A percentile compares a stretch with the other conserved stretches of the same genome.
Evolutionary conservation across 2,888 invertebrate species (phyloP).

Genomic region (Resseliella maxima): DNA sequence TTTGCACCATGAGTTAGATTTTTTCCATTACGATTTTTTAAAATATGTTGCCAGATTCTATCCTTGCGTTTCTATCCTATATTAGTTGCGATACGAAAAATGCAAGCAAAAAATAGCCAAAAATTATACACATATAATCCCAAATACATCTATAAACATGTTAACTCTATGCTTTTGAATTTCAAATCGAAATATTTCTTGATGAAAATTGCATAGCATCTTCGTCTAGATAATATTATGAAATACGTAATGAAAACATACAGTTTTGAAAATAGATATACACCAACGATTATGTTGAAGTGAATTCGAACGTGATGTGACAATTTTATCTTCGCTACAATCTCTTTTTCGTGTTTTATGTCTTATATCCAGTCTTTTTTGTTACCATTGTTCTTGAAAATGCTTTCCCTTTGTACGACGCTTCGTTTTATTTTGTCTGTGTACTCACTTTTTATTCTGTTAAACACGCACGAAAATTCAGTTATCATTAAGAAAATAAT

Average conservation of each 20-base stretch:
- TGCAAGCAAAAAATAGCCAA: background rate
- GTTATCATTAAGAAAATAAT: slow-evolving; percentile 33
- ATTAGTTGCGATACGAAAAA: background rate
- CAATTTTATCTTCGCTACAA: slow-evolving; percentile 37
- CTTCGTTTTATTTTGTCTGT: slow-evolving; percentile 10
- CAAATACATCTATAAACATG: background rate
- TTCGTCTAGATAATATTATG: background rate
- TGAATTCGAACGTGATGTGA: slow-evolving; percentile 44
- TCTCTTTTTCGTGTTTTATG: slow-evolving; percentile 16
- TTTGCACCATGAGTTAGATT: slow-evolving; percentile 21
- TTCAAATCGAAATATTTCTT: background rate
- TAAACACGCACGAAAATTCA: slow-evolving; percentile 17
- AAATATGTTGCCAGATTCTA: background rate
- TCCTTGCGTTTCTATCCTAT: too few species aligned
- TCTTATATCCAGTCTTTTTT: background rate
- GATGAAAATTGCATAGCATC: background rate
- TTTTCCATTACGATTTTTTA: background rate
- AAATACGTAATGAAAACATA: slow-evolving; percentile 11
- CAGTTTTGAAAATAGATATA: background rate
- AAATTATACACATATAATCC: background rate
- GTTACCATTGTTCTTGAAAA: background rate
- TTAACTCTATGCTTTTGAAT: background rate
- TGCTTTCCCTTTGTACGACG: background rate
- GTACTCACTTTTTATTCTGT: slow-evolving; percentile 3
- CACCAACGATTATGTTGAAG: background rate